Evolutionary conservation across 2,797 vertebrate species (phyloP).

Genomic region (Discoglossus pictus): DNA sequence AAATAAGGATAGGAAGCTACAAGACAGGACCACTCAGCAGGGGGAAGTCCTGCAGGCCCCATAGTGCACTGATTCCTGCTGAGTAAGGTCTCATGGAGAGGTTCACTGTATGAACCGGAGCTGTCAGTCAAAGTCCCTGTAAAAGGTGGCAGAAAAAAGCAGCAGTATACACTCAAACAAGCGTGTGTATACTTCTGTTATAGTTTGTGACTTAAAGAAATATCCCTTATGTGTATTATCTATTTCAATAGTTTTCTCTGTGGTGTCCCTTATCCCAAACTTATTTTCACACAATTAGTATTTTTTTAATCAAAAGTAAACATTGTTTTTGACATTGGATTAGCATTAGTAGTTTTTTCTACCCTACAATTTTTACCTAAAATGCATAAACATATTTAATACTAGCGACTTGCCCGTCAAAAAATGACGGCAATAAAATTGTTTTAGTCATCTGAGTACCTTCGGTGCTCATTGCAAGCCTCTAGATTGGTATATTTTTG

Average conservation of each 20-base stretch:
- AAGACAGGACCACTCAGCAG: slow-evolving; percentile 64
- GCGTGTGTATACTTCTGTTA: slow-evolving; percentile 52
- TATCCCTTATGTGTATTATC: slow-evolving; percentile 15
- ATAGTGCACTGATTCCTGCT: slow-evolving; percentile 68
- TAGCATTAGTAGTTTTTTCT: too few relatives aligned
- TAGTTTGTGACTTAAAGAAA: slow-evolving; percentile 47
- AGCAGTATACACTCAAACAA: slow-evolving; percentile 51
- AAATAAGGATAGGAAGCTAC: slow-evolving; percentile 59
- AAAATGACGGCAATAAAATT: too few relatives aligned
- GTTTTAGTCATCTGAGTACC: too few relatives aligned
- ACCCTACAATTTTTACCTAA: too few relatives aligned
- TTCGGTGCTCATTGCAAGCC: too few relatives aligned
- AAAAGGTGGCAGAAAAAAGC: slow-evolving; percentile 59
- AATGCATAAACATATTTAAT: too few relatives aligned
- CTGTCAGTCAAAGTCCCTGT: slow-evolving; percentile 71
- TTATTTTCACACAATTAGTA: neutral
- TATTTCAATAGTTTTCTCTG: neutral
- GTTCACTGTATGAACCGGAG: slow-evolving; percentile 64
- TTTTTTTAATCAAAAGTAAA: too few relatives aligned
- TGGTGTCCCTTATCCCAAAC: neutral
- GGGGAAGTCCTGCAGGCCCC: slow-evolving; percentile 70
- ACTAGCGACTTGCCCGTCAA: too few relatives aligned
- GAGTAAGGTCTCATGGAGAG: slow-evolving; percentile 75
- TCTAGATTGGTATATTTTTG: too few relatives aligned
- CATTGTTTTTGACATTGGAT: too few relatives aligned